Base-by-base conservation (phyloP, 2,888 invertebrate species). In the Molorchus minor region DNA sequence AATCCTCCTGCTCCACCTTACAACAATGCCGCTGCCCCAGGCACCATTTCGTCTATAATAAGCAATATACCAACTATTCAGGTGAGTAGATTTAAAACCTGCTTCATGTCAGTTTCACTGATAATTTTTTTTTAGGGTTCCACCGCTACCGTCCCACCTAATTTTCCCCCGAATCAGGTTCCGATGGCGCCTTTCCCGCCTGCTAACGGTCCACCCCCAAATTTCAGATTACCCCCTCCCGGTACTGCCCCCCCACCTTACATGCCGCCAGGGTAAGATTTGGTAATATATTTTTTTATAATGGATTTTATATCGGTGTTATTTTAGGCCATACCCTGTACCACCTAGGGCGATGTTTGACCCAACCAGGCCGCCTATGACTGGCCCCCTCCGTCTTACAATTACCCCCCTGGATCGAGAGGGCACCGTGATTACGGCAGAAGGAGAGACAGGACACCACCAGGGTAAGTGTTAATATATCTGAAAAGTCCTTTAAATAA, bases 391-490 rank as follows among this genome's bases (percentile, higher is more conserved):
- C 70, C 63, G 33, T 78, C 73, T 61, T 67, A 66, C 12, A 67
- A 65, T 47, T 78, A 74, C 56, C 71, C 75, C 1, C 69, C 74
- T 10, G 68, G 68, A 15, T 70, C 72, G 29, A 65, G 75, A 33
- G 69, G 68, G 44, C 67, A 71, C 49, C 36, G 70, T 17, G 70
- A 71, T 40, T 71, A 46, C 47, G 58, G 60, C 15, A 46, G 67
- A 61, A 81, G 82, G 77, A 86, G 73, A 49, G 75, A 72, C 15
- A 67, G 79, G 38, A 78, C 78, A 40, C 83, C 83, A 41, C 79
- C 82, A 45, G 83, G 84, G 85, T 85, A 77, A 74, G 71, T 71
- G 52, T 16, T 5, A n/a, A n/a, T n/a, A n/a, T n/a, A n/a, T n/a
- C n/a, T n/a, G 15, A 1, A 56, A 10, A 49, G 16, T 16, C 19